Evolutionary conservation across 2,113 vertebrate genomes (phyloP), one percentile per base, ranked within the genome.

Genomic region (Calidris pygmaea): DNA sequence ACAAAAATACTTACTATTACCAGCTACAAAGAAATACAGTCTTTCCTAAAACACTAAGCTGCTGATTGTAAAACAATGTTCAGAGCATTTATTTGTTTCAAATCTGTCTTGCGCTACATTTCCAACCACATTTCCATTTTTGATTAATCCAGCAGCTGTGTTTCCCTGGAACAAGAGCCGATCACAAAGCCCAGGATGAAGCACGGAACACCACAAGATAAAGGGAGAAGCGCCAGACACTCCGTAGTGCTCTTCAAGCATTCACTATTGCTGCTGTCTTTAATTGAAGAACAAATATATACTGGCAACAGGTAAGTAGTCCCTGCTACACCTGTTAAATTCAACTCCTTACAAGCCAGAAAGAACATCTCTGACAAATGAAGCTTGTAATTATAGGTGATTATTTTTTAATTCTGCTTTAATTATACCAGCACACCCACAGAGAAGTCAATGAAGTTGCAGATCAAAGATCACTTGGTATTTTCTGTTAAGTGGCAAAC

Each of bases 111-210:
- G 48, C 3, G 3, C 80, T 89, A 20, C 84, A 80, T 89, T 62
- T 91, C 67, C 75, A 95, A 77, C 45, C 47, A 71, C 47, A 77
- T 94, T 96, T 93, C 71, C 71, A 93, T 96, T 93, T 95, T 92
- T 95, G 78, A 96, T 96, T 93, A 95, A 91, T 92, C 63, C 74
- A 87, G 81, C 95, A 97, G 96, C 93, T 96, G 95, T 91, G 84
- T 47, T 94, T 89, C 81, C 74, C 81, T 96, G 95, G 95, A 95
- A 95, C 81, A 63, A 83, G 50, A 67, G 80, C 56, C 85, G 74
- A 89, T 79, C 86, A 89, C 65, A 92, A 91, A 96, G 77, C 62
- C 80, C 62, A 76, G 70, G 80, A 89, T 85, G 80, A 85, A 95
- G 84, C 81, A 76, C 63, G 77, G 43, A 85, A 47, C 77, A 92